Evolutionary conservation across 2,888 invertebrate genomes (phyloP).

Genomic region (Beris morrisii): DNA sequence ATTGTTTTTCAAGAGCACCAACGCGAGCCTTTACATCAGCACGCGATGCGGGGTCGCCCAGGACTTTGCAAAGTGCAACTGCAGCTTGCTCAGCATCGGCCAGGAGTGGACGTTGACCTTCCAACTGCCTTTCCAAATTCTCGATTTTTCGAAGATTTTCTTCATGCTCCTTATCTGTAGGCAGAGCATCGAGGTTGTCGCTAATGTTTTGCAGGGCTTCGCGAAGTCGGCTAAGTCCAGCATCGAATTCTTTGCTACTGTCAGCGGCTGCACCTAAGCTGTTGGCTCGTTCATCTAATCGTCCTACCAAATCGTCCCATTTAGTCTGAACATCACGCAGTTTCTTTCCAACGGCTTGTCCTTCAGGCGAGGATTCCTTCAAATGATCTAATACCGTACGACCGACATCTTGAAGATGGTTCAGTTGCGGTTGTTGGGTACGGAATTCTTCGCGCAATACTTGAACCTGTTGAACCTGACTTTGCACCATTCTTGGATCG

Average conservation of each 20-base stretch:
- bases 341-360: slow-evolving; percentile 69
- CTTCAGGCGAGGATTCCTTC: slow-evolving; percentile 62
- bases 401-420: slow-evolving; percentile 81
- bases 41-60: slow-evolving; percentile 87
- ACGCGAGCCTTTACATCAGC: slow-evolving; percentile 90
- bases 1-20: slow-evolving; percentile 81
- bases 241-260: slow-evolving; percentile 90
- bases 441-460: slow-evolving; percentile 94
- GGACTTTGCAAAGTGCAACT: slow-evolving; percentile 80
- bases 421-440: slow-evolving; percentile 86
- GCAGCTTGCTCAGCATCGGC: slow-evolving; percentile 90
- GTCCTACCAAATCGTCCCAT: slow-evolving; percentile 81
- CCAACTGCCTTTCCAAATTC: slow-evolving; percentile 83
- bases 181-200: slow-evolving; percentile 82
- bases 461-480: slow-evolving; percentile 93
- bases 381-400: slow-evolving; percentile 69
- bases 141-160: slow-evolving; percentile 86
- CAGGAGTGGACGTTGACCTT: slow-evolving; percentile 83
- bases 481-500: slow-evolving; percentile 92
- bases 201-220: slow-evolving; percentile 87
- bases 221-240: slow-evolving; percentile 77
- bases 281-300: slow-evolving; percentile 85
- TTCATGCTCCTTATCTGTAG: slow-evolving; percentile 79
- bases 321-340: slow-evolving; percentile 70
- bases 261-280: slow-evolving; percentile 89